A percentile compares a stretch with the other conserved stretches of the same genome.
phyloP scores from a whole-genome alignment of 2,888 invertebrate species.

The Epirrhoe tristata region DNA sequence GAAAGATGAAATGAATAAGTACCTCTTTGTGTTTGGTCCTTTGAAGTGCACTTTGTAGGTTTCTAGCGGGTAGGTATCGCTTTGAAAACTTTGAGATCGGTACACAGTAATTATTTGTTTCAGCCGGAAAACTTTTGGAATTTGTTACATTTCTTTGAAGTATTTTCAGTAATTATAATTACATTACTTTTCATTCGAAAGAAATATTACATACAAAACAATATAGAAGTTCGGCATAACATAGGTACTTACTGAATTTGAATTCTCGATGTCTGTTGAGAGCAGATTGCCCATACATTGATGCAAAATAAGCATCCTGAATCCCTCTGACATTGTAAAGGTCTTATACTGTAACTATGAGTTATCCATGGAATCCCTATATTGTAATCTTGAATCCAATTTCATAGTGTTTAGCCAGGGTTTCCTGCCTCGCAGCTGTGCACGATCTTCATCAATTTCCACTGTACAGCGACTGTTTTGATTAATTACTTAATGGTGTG shows the following conservation, averaged over 20 bases:
- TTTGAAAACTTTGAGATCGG: slow-evolving; percentile 29
- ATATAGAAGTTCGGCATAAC: neutral
- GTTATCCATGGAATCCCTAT: slow-evolving; percentile 31
- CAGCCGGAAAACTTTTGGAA: slow-evolving; percentile 12
- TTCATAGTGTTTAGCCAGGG: slow-evolving; percentile 52
- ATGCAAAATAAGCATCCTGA: slow-evolving; percentile 6
- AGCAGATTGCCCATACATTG: neutral
- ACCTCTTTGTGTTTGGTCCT: slow-evolving; percentile 26
- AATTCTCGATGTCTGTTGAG: neutral
- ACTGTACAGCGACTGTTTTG: slow-evolving; percentile 55
- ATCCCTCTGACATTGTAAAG: slow-evolving; percentile 11
- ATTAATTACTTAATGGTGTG: slow-evolving; percentile 55
- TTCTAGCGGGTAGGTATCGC: slow-evolving; percentile 20
- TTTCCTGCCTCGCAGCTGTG: slow-evolving; percentile 52
- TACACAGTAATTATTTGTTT: slow-evolving; percentile 23
- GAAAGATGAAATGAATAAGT: slow-evolving; percentile 28
- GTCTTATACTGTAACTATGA: slow-evolving; percentile 5
- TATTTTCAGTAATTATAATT: slow-evolving; percentile 10
- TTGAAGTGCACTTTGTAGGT: slow-evolving; percentile 35
- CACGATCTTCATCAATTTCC: slow-evolving; percentile 59
- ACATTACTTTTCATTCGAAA: neutral
- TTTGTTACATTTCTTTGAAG: slow-evolving; percentile 25
- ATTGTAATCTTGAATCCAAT: slow-evolving; percentile 50
- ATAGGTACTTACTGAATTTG: neutral
- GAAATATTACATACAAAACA: no score